Evolutionary conservation across 2,113 vertebrate genomes (phyloP), one percentile per base, ranked within the genome.

Genomic region (Siphamia tubifer): DNA sequence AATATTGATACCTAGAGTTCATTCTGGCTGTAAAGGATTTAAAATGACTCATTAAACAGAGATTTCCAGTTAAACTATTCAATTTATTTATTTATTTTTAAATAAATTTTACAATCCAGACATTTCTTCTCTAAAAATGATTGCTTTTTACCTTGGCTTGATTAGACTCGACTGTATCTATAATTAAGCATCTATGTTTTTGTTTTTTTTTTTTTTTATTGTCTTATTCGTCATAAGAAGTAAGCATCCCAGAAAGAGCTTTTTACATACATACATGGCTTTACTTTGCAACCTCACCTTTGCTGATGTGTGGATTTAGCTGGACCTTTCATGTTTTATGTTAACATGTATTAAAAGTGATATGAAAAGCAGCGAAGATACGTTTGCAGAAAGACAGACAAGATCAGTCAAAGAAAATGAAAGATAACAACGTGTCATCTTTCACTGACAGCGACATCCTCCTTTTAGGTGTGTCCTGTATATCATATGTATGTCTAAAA

Each of bases 21-120:
- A 30, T 42, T 11, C 39, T 3, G 0, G 40, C 38, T 61, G 56
- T 19, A 39, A 5, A 58, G 24, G 19, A 11, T 36, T 17, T 21
- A 4, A 67, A 77, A 64, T 0, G 6, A 62, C 30, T 53, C 31
- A 53, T 7, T 0, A 31, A 48, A 61, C 39, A 52, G 4, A 54
- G 0, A 49, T 43, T 48, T 56, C 34, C 34, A 71, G 77, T 72
- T 72, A 56, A 79, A 65, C 40, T 63, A 53, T 61, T 78, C 24
- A 80, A 43, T 91, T 84, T 86, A 83, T 91, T 92, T 38, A 4
- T 85, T 87, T 89, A 87, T 69, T 86, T 85, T 87, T 60, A 61
- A 74, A 62, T 39, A 87, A 65, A 87, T 47, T 54, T 67, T 57
- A 87, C 71, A 81, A 54, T 74, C 23, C n/a, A 69, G 32, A 79